A percentile compares a stretch with the other conserved stretches of the same genome.
phyloP scores from a whole-genome alignment of 2,113 vertebrate genomes.

The Pampusana beccarii region DNA sequence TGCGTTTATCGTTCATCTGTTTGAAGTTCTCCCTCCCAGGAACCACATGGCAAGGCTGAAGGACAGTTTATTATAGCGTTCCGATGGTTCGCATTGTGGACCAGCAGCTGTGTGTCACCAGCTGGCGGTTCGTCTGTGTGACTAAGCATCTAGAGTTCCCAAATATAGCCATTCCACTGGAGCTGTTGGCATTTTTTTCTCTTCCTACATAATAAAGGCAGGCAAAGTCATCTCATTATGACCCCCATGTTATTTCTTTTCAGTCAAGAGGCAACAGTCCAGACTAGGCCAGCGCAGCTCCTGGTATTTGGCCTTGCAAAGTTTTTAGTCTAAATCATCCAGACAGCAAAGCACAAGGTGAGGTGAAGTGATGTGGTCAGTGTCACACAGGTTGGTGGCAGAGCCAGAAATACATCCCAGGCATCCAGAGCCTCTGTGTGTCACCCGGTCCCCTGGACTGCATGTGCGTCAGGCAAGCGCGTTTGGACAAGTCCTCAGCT shows the following conservation, averaged over 20 bases:
- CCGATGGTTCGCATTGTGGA: neutral
- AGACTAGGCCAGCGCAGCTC: neutral
- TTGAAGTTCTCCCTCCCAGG: neutral
- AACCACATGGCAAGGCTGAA: slow-evolving; percentile 21
- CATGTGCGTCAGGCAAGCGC: neutral
- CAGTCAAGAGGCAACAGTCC: neutral
- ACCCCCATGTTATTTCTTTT: neutral
- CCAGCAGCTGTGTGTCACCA: slow-evolving; percentile 56
- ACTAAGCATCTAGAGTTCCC: slow-evolving; percentile 59
- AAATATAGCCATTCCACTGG: slow-evolving; percentile 42
- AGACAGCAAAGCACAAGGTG: neutral
- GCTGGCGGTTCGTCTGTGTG: slow-evolving; percentile 31
- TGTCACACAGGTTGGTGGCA: neutral
- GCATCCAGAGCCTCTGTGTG: neutral
- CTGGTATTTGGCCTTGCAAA: neutral
- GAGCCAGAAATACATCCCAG: neutral
- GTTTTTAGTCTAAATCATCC: neutral
- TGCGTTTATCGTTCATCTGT: neutral
- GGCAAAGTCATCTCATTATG: neutral
- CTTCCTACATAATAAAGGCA: neutral
- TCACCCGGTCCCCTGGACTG: neutral
- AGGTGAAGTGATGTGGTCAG: neutral
- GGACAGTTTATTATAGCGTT: slow-evolving; percentile 29
- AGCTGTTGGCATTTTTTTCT: neutral
- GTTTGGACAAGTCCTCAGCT: neutral